Evolutionary conservation across 2,113 vertebrate genomes (phyloP).

Genomic region (Ophthalmolycus amberensis): DNA sequence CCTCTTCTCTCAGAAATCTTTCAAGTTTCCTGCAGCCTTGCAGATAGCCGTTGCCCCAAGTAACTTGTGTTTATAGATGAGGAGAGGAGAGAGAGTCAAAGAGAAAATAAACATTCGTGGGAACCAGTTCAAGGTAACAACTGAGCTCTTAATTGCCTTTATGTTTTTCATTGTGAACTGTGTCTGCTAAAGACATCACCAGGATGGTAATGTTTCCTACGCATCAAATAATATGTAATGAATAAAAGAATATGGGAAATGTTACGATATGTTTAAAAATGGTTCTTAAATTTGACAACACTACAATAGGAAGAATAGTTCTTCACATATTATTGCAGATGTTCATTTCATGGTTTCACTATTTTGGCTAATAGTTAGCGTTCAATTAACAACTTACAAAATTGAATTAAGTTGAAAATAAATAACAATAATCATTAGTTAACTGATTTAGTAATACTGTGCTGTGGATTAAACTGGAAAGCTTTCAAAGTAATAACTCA

Average conservation of each 20-base stretch:
- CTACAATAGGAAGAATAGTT: not conserved
- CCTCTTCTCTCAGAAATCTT: not conserved
- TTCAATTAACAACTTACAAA: not conserved
- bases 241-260: not conserved
- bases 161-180: slow-evolving; percentile 8
- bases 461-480: not conserved
- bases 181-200: not conserved
- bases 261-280: not conserved
- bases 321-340: not conserved
- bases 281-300: not conserved
- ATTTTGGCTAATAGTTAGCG: not conserved
- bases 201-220: not conserved
- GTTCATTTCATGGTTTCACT: not conserved
- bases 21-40: not conserved
- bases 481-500: not conserved
- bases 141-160: not conserved
- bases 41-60: not conserved
- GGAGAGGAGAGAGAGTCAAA: not conserved
- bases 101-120: not conserved
- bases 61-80: slow-evolving; percentile 3
- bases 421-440: not conserved
- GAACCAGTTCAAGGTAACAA: not conserved
- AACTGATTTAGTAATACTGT: not conserved
- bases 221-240: not conserved
- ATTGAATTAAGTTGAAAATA: not conserved